These are phyloP conservation scores for Lagodon rhomboides DNA, from an alignment of 2,797 vertebrate genomes.

Conservation along the genomic window DNA sequence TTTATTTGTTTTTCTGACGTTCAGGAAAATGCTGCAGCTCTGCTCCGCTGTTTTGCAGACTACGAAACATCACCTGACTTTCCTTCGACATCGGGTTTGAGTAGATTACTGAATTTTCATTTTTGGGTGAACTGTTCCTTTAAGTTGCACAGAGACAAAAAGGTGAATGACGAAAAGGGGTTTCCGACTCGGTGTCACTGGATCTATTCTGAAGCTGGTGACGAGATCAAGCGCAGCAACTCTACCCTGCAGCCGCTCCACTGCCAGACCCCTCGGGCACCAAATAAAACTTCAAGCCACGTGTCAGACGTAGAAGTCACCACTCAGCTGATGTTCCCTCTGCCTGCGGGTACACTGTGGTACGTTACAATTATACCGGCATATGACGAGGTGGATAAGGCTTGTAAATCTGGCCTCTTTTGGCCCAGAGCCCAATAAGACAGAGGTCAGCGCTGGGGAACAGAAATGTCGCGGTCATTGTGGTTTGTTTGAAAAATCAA, in stretches of 20 bases:
- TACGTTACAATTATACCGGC: background rate
- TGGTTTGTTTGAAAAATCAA: slow-evolving; percentile 14
- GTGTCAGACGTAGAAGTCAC: slow-evolving; percentile 5
- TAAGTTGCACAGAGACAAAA: background rate
- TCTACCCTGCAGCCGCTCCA: slow-evolving; percentile 10
- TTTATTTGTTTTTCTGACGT: too few species aligned
- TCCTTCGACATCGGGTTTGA: too few species aligned
- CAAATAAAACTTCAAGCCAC: background rate
- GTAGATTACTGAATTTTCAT: too few species aligned
- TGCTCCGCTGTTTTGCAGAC: too few species aligned
- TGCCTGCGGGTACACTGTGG: background rate
- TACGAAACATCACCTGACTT: too few species aligned
- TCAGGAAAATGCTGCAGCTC: too few species aligned
- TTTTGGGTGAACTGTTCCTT: background rate
- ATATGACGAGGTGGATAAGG: slow-evolving; percentile 1
- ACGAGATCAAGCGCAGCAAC: slow-evolving; percentile 25
- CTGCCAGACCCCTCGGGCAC: background rate
- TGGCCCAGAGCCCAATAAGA: slow-evolving; percentile 55
- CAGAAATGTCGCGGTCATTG: background rate
- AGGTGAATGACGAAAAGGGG: background rate
- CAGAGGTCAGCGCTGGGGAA: slow-evolving; percentile 59
- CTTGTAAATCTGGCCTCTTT: background rate
- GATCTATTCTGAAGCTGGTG: slow-evolving; percentile 12
- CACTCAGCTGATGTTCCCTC: background rate
- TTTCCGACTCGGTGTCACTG: background rate